Evolutionary conservation across 2,888 invertebrate species (phyloP).

Genomic region (Coleophora deauratella): DNA sequence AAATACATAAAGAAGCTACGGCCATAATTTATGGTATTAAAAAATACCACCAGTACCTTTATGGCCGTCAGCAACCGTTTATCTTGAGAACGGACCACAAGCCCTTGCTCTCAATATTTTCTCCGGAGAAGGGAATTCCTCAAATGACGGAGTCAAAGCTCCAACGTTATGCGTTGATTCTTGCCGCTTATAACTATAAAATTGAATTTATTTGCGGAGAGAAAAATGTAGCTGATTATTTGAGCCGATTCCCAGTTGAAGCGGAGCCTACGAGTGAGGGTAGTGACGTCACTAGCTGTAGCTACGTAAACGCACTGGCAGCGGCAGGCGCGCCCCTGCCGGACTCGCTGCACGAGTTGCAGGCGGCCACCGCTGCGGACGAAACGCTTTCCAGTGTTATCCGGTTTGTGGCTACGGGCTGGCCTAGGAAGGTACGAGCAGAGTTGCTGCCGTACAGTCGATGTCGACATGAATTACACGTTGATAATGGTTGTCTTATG

Average conservation of each 20-base stretch:
- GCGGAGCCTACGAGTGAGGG: background rate
- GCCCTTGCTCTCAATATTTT: slow-evolving; percentile 1
- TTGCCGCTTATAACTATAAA: background rate
- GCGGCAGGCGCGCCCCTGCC: too few species aligned
- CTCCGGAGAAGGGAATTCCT: background rate
- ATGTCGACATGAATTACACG: too few species aligned
- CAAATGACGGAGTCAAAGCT: background rate
- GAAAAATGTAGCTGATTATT: too few species aligned
- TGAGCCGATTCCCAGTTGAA: background rate
- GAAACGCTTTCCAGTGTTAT: too few species aligned
- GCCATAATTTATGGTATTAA: slow-evolving; percentile 12
- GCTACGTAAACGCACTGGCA: background rate
- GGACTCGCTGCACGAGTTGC: too few species aligned
- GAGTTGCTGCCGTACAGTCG: too few species aligned
- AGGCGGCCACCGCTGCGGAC: too few species aligned
- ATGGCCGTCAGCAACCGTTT: slow-evolving; percentile 3
- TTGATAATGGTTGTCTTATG: too few species aligned
- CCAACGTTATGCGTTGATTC: background rate
- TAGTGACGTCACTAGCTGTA: background rate
- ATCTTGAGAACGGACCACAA: slow-evolving; percentile 1
- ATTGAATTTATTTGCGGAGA: background rate
- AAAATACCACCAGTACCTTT: slow-evolving; percentile 10
- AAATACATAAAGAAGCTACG: slow-evolving; percentile 10
- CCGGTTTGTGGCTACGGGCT: too few species aligned
- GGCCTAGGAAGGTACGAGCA: too few species aligned